Percentiles rank a stretch among this genome's conserved stretches.
Evolutionary conservation across 2,113 vertebrate species (phyloP).

Genomic region (Taurulus bubalis): DNA sequence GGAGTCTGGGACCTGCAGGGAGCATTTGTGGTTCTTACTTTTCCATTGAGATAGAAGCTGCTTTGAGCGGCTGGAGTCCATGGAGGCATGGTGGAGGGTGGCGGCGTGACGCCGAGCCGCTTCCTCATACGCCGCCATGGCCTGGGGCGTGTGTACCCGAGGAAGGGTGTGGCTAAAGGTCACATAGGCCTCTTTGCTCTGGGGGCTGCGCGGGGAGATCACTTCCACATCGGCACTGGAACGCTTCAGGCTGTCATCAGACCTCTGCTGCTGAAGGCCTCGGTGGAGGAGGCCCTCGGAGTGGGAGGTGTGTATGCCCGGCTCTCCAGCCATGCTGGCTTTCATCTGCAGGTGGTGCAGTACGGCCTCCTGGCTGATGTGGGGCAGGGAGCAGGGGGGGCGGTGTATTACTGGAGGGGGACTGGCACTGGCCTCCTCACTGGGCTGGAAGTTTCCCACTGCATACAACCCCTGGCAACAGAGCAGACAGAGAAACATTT

Average conservation of each 20-base stretch:
- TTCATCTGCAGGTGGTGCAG: constrained; percentile 90
- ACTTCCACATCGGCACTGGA: constrained; percentile 77
- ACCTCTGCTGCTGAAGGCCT: constrained; percentile 86
- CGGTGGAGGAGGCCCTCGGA: constrained; percentile 90
- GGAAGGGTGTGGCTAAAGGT: constrained; percentile 98
- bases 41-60: constrained; percentile 98
- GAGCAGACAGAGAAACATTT: not conserved
- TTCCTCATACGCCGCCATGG: constrained; percentile 88
- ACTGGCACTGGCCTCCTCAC: constrained; percentile 83
- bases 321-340: constrained; percentile 77
- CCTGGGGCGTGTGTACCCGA: constrained; percentile 88
- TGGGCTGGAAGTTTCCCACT: constrained; percentile 95
- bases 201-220: constrained; percentile 59
- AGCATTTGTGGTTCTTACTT: constrained; percentile 93
- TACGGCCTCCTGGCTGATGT: constrained; percentile 90
- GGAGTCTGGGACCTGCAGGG: constrained; percentile 79
- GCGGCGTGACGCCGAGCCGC: constrained; percentile 89
- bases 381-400: constrained; percentile 87
- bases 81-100: constrained; percentile 89
- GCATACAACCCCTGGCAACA: constrained; percentile 90
- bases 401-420: constrained; percentile 79
- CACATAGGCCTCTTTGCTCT: constrained; percentile 78
- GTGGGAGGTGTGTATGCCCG: constrained; percentile 84
- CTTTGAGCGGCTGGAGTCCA: constrained; percentile 95
- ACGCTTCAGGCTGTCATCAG: constrained; percentile 88